phyloP scores from a whole-genome alignment of 1,140 invertebrate genomes.

The Oedothorax gibbosus region DNA sequence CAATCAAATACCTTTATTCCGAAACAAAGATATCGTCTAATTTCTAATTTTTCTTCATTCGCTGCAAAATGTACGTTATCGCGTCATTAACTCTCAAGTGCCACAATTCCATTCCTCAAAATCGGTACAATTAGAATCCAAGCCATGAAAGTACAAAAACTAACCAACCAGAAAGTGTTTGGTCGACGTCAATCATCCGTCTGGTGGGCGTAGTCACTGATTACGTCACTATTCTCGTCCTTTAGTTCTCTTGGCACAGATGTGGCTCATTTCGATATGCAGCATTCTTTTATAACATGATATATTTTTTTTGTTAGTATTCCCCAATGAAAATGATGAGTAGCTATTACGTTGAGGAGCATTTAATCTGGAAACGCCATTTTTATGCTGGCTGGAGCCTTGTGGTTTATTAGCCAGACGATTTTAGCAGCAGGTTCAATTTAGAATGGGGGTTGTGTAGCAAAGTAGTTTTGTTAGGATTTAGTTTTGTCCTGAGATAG shows the following conservation, averaged over 20 bases:
- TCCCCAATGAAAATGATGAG: conserved; percentile 1
- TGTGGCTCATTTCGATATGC: conserved; percentile 31
- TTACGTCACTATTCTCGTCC: conserved; percentile 7
- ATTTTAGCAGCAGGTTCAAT: neutral
- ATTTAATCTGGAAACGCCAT: conserved; percentile 36
- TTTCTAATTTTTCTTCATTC: conserved; percentile 21
- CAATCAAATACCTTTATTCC: neutral
- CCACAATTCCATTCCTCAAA: neutral
- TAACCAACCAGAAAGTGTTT: conserved; percentile 35
- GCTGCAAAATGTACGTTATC: conserved; percentile 22
- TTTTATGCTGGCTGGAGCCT: neutral
- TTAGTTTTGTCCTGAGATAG: too few relatives aligned
- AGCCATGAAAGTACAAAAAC: conserved; percentile 17
- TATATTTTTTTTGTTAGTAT: too few relatives aligned
- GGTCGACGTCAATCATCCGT: conserved; percentile 29
- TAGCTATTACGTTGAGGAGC: conserved; percentile 45
- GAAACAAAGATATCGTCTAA: neutral
- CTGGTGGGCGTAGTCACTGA: conserved; percentile 18
- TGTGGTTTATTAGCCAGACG: neutral
- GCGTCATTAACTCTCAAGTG: conserved; percentile 9
- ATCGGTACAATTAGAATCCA: conserved; percentile 8
- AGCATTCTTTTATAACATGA: neutral
- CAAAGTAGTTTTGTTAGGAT: neutral
- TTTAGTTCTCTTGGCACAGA: neutral
- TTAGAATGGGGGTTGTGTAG: neutral